Evolutionary conservation across 2,797 vertebrate species (phyloP).

Genomic region (Trachurus trachurus): DNA sequence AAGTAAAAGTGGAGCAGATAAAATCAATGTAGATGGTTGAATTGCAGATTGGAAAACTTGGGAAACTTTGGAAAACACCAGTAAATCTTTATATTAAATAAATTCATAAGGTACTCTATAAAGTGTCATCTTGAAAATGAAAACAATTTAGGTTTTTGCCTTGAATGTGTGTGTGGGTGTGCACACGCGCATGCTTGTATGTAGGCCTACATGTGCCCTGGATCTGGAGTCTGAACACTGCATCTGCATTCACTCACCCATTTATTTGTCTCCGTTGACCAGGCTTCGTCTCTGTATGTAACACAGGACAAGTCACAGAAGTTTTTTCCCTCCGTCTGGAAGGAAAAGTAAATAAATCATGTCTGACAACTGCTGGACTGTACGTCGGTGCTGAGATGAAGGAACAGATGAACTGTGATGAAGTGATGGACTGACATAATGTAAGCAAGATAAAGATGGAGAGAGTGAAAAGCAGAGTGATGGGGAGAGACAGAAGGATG

Average conservation of each 20-base stretch:
- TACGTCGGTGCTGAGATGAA: not conserved
- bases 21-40: not conserved
- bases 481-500: not conserved
- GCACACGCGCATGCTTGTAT: too few relatives aligned
- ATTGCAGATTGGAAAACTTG: not conserved
- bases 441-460: not conserved
- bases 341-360: not conserved
- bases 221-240: not conserved
- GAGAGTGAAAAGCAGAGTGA: not conserved
- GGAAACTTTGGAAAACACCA: too few relatives aligned
- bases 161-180: too few relatives aligned
- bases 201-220: too few relatives aligned
- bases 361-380: not conserved
- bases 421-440: not conserved
- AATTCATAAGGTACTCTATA: too few relatives aligned
- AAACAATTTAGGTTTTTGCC: not conserved
- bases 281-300: not conserved
- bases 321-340: not conserved
- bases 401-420: not conserved
- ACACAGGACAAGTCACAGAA: not conserved
- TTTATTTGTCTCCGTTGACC: not conserved
- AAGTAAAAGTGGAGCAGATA: slow-evolving; percentile 5
- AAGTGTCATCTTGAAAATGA: too few relatives aligned
- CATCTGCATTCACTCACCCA: not conserved
- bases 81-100: too few relatives aligned